These are phyloP conservation scores for Moxostoma hubbsi DNA, from an alignment of 2,797 vertebrate species.

Conservation along the genomic window DNA sequence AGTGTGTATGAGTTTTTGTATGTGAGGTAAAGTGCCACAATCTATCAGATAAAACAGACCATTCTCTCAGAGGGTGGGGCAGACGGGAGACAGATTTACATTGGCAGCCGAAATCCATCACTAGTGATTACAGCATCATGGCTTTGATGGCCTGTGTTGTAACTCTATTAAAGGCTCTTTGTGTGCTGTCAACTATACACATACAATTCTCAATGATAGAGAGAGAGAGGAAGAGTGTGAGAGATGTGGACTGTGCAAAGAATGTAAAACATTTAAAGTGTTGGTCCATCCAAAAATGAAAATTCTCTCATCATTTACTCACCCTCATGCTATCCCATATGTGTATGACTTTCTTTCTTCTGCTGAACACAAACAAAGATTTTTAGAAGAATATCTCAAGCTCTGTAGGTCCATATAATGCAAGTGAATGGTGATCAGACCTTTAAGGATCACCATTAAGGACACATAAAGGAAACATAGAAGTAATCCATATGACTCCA, in stretches of 20 bases:
- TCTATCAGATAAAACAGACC: background rate
- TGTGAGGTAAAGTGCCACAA: slow-evolving; percentile 11
- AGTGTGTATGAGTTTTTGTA: background rate
- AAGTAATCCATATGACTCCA: no score
- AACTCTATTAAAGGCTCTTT: slow-evolving; percentile 27
- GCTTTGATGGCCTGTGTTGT: slow-evolving; percentile 39
- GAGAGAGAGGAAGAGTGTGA: background rate
- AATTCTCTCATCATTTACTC: no score
- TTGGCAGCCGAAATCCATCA: slow-evolving; percentile 37
- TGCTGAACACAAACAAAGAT: slow-evolving; percentile 27
- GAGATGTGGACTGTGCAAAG: background rate
- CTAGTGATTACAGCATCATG: slow-evolving; percentile 2
- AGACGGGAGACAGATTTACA: slow-evolving; percentile 36
- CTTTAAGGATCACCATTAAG: background rate
- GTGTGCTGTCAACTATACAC: slow-evolving; percentile 56
- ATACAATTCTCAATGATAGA: slow-evolving; percentile 11
- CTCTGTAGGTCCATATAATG: no score
- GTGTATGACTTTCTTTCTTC: no score
- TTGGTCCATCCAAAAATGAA: no score
- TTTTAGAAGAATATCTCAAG: no score
- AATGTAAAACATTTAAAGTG: background rate
- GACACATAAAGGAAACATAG: no score
- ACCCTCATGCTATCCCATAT: no score
- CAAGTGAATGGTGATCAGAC: no score
- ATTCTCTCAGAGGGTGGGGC: slow-evolving; percentile 14